These are phyloP conservation scores for Phorcus lineatus DNA, from an alignment of 2,888 invertebrate species.

Conservation along the genomic window DNA sequence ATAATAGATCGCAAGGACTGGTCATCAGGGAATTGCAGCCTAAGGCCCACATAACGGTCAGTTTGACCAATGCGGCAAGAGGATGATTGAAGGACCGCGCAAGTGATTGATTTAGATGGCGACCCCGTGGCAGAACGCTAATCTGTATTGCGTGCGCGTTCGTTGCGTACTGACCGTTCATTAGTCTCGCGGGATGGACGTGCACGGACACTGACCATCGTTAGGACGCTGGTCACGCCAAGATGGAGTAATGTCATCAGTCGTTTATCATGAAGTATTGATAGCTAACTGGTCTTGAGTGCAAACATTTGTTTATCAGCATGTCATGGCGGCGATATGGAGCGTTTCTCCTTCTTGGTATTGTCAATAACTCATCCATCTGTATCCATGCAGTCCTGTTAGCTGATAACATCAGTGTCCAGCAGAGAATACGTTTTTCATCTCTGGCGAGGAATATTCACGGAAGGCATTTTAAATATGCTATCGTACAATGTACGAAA, in stretches of 20 bases:
- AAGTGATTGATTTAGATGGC: conserved; percentile 11
- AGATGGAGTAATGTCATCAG: not conserved
- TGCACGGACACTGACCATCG: not conserved
- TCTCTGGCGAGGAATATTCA: too few species aligned
- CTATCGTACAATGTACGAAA: too few species aligned
- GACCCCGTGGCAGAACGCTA: not conserved
- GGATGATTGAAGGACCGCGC: conserved; percentile 12
- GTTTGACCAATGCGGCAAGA: conserved; percentile 18
- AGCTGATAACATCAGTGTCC: too few species aligned
- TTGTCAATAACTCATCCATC: too few species aligned
- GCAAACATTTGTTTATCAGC: conserved; percentile 9
- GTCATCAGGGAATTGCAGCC: conserved; percentile 9
- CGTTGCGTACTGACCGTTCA: not conserved
- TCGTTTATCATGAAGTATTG: conserved; percentile 6
- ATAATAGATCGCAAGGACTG: conserved; percentile 13
- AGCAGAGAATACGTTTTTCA: too few species aligned
- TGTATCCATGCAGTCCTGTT: too few species aligned
- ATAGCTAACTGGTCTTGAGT: not conserved
- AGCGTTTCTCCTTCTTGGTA: too few species aligned
- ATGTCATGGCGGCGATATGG: not conserved
- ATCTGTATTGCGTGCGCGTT: not conserved
- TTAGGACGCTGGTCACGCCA: not conserved
- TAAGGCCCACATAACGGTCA: not conserved
- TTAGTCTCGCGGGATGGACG: not conserved
- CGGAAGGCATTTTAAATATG: too few species aligned